A percentile compares a stretch with the other conserved stretches of the same genome.
Conservation (phyloP, 2,888 invertebrate genomes). For the Lepidochitona cinerea region DNA sequence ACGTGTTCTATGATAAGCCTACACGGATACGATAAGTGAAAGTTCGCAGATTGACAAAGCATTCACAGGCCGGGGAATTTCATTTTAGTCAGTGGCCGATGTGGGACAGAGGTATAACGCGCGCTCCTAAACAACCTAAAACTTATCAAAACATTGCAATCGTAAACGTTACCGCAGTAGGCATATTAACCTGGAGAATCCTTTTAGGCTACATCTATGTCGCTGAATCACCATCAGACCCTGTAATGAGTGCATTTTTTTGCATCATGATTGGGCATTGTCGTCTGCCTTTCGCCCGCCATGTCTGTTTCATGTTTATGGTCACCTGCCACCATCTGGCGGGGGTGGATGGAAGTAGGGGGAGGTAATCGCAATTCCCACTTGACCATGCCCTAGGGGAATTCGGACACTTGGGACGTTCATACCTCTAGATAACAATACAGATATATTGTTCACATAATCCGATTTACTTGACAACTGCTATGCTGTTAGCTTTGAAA, state of each 20-base stretch:
- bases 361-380: slow-evolving; percentile 4
- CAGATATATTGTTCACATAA: no score
- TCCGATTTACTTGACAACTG: no score
- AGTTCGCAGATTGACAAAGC: slow-evolving; percentile 6
- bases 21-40: neutral
- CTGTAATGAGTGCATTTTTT: slow-evolving; percentile 1
- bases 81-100: slow-evolving; percentile 4
- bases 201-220: slow-evolving; percentile 2
- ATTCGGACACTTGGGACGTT: neutral
- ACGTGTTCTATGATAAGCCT: neutral
- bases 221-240: neutral
- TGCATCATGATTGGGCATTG: slow-evolving; percentile 6
- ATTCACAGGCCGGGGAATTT: neutral
- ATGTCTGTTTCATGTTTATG: slow-evolving; percentile 8
- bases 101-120: neutral
- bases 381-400: neutral
- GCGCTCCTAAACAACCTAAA: neutral
- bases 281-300: slow-evolving; percentile 8
- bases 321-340: slow-evolving; percentile 7
- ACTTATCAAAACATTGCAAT: neutral
- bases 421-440: neutral
- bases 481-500: no score
- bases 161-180: neutral
- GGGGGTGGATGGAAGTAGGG: neutral
- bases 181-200: neutral